Evolutionary conservation across 2,113 vertebrate species (phyloP).

Genomic region (Mystacornis crossleyi): DNA sequence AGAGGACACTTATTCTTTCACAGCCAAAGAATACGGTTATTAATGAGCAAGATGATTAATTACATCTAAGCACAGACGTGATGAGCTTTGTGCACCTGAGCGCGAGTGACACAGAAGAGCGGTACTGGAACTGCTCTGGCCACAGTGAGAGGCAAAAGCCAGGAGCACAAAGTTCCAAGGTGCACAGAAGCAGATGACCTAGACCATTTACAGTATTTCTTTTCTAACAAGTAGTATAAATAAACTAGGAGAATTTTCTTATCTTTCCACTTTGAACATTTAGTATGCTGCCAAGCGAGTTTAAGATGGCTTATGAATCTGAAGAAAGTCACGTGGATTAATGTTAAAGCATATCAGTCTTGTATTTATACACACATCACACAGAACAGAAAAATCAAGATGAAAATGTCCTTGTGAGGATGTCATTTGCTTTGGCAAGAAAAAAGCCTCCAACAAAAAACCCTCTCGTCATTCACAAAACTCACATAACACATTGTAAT

Average conservation of each 20-base stretch:
- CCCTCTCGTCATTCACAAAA: neutral
- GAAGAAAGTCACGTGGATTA: neutral
- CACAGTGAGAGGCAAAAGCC: neutral
- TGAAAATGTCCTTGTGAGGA: neutral
- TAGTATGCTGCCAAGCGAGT: neutral
- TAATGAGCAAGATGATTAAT: neutral
- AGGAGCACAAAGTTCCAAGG: neutral
- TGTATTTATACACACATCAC: neutral
- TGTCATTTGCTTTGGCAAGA: neutral
- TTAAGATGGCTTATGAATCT: neutral
- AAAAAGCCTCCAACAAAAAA: neutral
- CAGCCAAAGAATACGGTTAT: neutral
- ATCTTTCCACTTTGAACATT: neutral
- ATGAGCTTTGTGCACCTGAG: neutral
- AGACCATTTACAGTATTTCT: neutral
- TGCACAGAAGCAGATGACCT: neutral
- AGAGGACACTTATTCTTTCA: neutral
- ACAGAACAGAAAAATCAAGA: neutral
- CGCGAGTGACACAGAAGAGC: rapidly evolving
- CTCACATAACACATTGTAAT: neutral
- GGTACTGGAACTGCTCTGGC: neutral
- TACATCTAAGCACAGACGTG: neutral
- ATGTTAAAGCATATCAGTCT: neutral
- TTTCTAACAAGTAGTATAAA: neutral
- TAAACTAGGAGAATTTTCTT: neutral